These are phyloP conservation scores for Mycetomoellerius zeteki DNA, from an alignment of 1,140 invertebrate species.

Conservation along the genomic window DNA sequence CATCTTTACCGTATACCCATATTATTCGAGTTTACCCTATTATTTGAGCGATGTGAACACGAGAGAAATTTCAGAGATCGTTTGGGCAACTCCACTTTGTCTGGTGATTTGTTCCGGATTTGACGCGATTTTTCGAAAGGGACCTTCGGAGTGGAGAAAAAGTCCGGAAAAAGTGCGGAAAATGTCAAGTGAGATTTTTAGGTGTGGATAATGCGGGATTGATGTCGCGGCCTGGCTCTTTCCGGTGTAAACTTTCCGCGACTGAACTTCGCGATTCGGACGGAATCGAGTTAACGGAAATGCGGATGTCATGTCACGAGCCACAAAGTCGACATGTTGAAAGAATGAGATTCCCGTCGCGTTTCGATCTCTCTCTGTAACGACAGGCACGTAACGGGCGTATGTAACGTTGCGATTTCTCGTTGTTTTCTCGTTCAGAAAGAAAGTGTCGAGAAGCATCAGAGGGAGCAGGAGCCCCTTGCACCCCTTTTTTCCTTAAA, in stretches of 20 bases:
- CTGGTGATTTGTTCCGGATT: constrained; percentile 11
- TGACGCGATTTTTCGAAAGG: background rate
- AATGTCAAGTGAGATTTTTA: constrained; percentile 37
- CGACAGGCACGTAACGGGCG: background rate
- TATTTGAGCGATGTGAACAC: background rate
- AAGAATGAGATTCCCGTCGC: constrained; percentile 35
- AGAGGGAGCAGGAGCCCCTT: too few species aligned
- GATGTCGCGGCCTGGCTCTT: constrained; percentile 25
- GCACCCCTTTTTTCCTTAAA: too few species aligned
- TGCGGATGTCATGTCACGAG: constrained; percentile 35
- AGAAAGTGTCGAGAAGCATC: background rate
- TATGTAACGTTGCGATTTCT: background rate
- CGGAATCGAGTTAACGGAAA: constrained; percentile 54
- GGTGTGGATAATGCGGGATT: constrained; percentile 44
- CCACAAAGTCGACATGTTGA: constrained; percentile 29
- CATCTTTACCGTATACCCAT: too few species aligned
- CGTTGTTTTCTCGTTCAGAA: background rate
- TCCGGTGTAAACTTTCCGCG: constrained; percentile 34
- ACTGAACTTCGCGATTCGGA: constrained; percentile 39
- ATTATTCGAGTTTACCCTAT: background rate
- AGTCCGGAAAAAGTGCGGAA: background rate
- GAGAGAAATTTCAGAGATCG: background rate
- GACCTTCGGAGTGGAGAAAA: background rate
- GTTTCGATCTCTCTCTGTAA: constrained; percentile 4
- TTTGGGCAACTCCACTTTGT: background rate